A percentile compares a stretch with the other conserved stretches of the same genome.
Evolutionary conservation across 2,113 vertebrate genomes (phyloP).

Genomic region (Cephalopholis sonnerati): DNA sequence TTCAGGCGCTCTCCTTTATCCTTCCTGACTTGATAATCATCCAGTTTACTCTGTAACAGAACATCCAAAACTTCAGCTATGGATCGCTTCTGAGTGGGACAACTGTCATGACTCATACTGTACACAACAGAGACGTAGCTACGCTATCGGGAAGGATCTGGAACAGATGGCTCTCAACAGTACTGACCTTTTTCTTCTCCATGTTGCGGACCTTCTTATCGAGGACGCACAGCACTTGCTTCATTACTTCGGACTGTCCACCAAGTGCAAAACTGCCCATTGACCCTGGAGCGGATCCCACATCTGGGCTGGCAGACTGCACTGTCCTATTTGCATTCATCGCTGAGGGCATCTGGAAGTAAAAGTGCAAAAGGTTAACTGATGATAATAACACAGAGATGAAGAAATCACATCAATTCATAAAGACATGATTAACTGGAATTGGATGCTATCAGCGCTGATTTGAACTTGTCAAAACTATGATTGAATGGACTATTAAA

Average conservation of each 20-base stretch:
- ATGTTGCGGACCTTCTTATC: constrained; percentile 97
- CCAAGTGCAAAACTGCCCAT: constrained; percentile 71
- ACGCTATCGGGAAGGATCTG: background rate
- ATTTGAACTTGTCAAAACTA: background rate
- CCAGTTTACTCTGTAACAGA: constrained; percentile 90
- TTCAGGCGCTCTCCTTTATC: constrained; percentile 95
- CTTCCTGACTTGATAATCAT: constrained; percentile 95
- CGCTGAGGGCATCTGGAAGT: constrained; percentile 93
- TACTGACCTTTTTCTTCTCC: constrained; percentile 95
- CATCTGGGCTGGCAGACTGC: constrained; percentile 85
- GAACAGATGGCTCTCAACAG: background rate
- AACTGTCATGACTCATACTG: background rate
- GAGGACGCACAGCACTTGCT: constrained; percentile 94
- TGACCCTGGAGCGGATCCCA: constrained; percentile 86
- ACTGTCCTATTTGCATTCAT: constrained; percentile 90
- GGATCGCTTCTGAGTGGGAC: background rate
- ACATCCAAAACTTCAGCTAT: background rate
- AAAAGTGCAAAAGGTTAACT: background rate
- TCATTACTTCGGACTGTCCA: constrained; percentile 90
- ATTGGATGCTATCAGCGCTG: background rate
- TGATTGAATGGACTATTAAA: background rate
- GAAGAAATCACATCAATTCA: background rate
- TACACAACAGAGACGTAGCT: background rate
- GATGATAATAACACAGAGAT: too few relatives aligned
- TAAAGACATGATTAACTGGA: background rate